phyloP scores from a whole-genome alignment of 2,113 vertebrate species.

The Mastomys natalensis region DNA sequence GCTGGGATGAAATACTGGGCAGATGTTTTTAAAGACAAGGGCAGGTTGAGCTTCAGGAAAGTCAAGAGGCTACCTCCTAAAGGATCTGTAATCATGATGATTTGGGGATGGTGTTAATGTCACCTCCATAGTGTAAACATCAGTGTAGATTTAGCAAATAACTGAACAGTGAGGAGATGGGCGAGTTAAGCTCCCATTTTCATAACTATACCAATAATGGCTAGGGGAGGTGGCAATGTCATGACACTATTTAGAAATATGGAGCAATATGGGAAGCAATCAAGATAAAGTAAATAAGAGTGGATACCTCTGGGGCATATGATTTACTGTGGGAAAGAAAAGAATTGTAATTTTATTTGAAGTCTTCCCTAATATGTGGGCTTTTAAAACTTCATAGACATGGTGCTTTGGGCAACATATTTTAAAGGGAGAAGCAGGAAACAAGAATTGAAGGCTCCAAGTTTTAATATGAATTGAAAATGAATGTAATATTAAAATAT shows the following conservation, averaged over 20 bases:
- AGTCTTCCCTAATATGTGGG: neutral
- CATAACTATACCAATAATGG: neutral
- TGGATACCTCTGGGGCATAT: neutral
- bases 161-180: neutral
- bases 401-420: slow-evolving; percentile 37
- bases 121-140: neutral
- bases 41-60: slow-evolving; percentile 48
- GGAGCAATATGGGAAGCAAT: neutral
- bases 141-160: neutral
- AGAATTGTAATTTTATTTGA: neutral
- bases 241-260: neutral
- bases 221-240: neutral
- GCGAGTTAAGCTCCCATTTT: neutral
- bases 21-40: slow-evolving; percentile 11
- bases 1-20: neutral
- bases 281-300: slow-evolving; percentile 1
- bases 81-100: neutral
- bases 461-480: slow-evolving; percentile 33
- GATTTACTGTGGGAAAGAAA: neutral
- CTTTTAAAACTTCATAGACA: neutral
- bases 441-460: slow-evolving; percentile 10
- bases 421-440: slow-evolving; percentile 37
- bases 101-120: neutral
- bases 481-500: slow-evolving; percentile 46
- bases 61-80: neutral